Evolutionary conservation across 2,888 invertebrate genomes (phyloP).

Genomic region (Ectobius pallidus): DNA sequence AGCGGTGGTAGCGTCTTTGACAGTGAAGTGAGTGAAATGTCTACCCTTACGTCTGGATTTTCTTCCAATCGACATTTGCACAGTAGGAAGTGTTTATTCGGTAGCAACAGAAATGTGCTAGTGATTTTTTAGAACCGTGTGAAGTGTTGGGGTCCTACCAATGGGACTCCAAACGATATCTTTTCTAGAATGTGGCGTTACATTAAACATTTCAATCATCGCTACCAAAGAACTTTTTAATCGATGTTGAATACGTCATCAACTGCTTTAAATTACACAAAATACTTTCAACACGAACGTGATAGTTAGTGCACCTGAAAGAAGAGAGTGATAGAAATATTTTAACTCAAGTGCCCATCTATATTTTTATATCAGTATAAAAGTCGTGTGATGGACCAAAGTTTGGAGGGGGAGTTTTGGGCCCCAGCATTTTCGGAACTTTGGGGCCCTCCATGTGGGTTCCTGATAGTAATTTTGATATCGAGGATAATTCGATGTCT

Average conservation of each 20-base stretch:
- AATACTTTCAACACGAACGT: background rate
- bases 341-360: slow-evolving; percentile 1
- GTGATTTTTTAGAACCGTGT: slow-evolving; percentile 11
- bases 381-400: slow-evolving; percentile 22
- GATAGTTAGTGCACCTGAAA: background rate
- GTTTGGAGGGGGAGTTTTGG: slow-evolving; percentile 26
- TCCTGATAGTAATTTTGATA: slow-evolving; percentile 26
- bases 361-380: slow-evolving; percentile 15
- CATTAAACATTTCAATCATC: background rate
- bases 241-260: too few relatives aligned
- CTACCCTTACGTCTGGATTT: background rate
- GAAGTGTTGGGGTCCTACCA: slow-evolving; percentile 1
- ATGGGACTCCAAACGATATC: background rate
- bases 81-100: slow-evolving; percentile 3
- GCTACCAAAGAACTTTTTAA: slow-evolving; percentile 10
- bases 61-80: background rate
- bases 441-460: slow-evolving; percentile 21
- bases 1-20: background rate
- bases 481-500: slow-evolving; percentile 38
- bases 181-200: background rate
- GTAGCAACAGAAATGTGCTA: background rate
- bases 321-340: background rate
- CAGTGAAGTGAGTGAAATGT: background rate
- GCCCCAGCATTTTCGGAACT: slow-evolving; percentile 19
- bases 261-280: too few relatives aligned